phyloP scores from a whole-genome alignment of 2,888 invertebrate species.

The Serripes groenlandicus region DNA sequence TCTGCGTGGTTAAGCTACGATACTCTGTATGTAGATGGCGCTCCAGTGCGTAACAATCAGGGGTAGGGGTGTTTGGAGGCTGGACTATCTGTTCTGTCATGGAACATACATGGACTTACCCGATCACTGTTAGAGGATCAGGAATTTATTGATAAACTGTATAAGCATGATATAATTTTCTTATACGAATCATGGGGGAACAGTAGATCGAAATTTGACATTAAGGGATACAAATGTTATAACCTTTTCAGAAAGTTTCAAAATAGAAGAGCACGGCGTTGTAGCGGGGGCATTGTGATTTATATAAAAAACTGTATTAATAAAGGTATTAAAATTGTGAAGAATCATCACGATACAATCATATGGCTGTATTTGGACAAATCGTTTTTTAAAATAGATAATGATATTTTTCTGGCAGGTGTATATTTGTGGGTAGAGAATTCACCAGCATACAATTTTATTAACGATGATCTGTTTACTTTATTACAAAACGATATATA shows the following conservation, averaged over 20 bases:
- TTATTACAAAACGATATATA: no score
- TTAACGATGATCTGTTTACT: no score
- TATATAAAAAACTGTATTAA: background rate
- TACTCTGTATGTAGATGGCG: no score
- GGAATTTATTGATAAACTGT: no score
- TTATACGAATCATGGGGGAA: background rate
- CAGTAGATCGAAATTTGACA: background rate
- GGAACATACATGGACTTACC: no score
- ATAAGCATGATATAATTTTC: slow-evolving; percentile 13
- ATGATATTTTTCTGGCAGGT: background rate
- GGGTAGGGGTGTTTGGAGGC: background rate
- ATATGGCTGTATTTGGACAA: slow-evolving; percentile 1
- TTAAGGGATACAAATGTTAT: background rate
- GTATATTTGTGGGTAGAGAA: no score
- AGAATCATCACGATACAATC: background rate
- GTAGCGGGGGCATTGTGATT: background rate
- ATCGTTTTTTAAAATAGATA: background rate
- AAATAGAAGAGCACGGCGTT: background rate
- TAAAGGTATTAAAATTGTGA: background rate
- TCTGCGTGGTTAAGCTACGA: background rate
- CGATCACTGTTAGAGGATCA: no score
- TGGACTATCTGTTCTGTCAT: no score
- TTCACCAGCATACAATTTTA: no score
- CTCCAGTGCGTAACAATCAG: background rate
- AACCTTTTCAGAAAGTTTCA: background rate